Evolutionary conservation across 2,888 invertebrate genomes (phyloP).

Genomic region (Tipula confusa): DNA sequence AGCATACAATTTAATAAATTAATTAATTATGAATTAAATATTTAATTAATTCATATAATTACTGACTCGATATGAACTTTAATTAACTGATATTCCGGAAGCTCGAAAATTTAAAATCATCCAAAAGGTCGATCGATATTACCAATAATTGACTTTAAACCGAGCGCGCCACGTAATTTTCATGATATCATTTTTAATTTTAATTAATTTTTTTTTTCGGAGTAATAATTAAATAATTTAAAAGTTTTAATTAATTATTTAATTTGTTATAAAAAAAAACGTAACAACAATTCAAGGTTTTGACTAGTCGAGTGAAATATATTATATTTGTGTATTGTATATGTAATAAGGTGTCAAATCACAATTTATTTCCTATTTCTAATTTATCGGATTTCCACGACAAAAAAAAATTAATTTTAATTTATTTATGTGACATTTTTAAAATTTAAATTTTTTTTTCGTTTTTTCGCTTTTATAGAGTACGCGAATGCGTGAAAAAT

Average conservation of each 20-base stretch:
- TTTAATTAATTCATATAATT: neutral
- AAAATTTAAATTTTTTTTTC: too few relatives aligned
- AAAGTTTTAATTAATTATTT: constrained; percentile 25
- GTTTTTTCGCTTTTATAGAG: neutral
- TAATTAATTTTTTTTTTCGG: neutral
- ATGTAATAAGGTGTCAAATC: neutral
- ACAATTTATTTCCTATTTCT: neutral
- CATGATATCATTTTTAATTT: neutral
- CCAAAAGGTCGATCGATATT: neutral
- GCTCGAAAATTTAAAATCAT: neutral
- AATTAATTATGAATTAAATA: neutral
- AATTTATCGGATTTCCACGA: neutral
- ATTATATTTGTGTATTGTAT: neutral
- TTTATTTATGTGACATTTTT: neutral
- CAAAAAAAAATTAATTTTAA: neutral
- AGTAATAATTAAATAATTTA: neutral
- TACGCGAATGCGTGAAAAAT: neutral
- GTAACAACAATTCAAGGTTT: neutral
- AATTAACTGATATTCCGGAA: neutral
- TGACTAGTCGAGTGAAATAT: neutral
- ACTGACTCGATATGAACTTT: neutral
- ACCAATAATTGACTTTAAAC: neutral
- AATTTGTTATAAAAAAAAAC: too few relatives aligned
- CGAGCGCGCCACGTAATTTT: neutral
- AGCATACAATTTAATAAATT: neutral